Conservation (phyloP, 2,888 invertebrate species). For the Parelbella ahira region DNA sequence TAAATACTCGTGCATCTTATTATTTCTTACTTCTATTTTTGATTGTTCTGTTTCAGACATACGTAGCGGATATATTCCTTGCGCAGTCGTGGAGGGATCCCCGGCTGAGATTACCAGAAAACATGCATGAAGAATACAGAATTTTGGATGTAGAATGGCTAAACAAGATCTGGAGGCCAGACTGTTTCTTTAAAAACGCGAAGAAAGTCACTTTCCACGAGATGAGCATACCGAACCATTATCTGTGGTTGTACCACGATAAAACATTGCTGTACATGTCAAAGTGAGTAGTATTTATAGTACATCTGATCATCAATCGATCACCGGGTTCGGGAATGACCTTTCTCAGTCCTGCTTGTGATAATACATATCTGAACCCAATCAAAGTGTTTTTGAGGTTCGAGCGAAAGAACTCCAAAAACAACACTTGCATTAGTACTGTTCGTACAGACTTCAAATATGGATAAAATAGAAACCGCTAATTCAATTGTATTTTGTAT, state of each 20-base stretch:
- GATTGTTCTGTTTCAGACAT: slow-evolving; percentile 83
- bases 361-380: no score
- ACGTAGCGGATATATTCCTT: slow-evolving; percentile 94
- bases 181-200: slow-evolving; percentile 96
- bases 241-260: slow-evolving; percentile 94
- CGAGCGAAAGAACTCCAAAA: no score
- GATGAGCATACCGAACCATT: slow-evolving; percentile 97
- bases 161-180: slow-evolving; percentile 94
- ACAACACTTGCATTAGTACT: no score
- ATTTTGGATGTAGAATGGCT: slow-evolving; percentile 95
- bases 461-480: no score
- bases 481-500: no score
- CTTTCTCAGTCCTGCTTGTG: no score
- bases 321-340: no score
- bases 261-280: slow-evolving; percentile 96
- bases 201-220: slow-evolving; percentile 96
- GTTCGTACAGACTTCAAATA: no score
- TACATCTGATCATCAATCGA: no score
- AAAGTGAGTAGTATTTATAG: slow-evolving; percentile 86
- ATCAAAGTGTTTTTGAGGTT: no score
- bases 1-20: no score
- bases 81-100: slow-evolving; percentile 97
- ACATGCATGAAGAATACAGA: slow-evolving; percentile 95
- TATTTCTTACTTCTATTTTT: no score
- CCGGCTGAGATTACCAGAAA: slow-evolving; percentile 92